Evolutionary conservation across 2,113 vertebrate species (phyloP), one percentile per base, ranked within the genome.

Genomic region (Oncorhynchus masou): DNA sequence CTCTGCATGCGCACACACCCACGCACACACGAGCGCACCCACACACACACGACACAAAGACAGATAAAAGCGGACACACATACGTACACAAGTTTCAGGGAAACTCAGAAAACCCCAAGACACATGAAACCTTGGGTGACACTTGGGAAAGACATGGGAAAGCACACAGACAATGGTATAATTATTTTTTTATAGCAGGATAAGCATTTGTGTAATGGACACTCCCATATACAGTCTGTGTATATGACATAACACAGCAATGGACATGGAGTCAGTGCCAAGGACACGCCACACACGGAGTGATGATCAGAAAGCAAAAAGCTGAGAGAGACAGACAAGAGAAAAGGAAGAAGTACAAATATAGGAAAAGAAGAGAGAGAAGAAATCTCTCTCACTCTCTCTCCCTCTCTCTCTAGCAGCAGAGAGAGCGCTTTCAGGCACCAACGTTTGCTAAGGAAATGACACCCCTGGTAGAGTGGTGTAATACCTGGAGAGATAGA

Each of bases 171-270:
- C 73, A 64, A 77, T 76, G 79, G 69, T 67, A 25, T 29, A 66
- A 19, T 48, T 70, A 60, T 73, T 68, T 75, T 70, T 69, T 82
- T 80, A 80, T n/a, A 57, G 64, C 34, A 75, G 85, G 79, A 87
- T 83, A 83, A 84, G 82, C 84, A 84, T 27, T 73, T 71, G 72
- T 84, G 74, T 48, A 74, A 82, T 83, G 80, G 72, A 62, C 25
- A 39, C 60, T 76, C 78, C 59, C 78, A 79, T 79, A 82, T 82
- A 84, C 84, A 79, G 70, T 68, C 48, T 31, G 57, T 74, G 70
- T 77, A 77, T 80, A 77, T 79, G 77, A 70, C 25, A 62, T 15
- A 54, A 49, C 5, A 25, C 80, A 84, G 64, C 65, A 62, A 68
- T 75, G 80, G 24, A 45, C 68, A 75, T 75, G 65, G 29, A 73